These are phyloP conservation scores for Propithecus deckenii DNA, from an alignment of 2,797 vertebrate genomes.

Conservation along the genomic window DNA sequence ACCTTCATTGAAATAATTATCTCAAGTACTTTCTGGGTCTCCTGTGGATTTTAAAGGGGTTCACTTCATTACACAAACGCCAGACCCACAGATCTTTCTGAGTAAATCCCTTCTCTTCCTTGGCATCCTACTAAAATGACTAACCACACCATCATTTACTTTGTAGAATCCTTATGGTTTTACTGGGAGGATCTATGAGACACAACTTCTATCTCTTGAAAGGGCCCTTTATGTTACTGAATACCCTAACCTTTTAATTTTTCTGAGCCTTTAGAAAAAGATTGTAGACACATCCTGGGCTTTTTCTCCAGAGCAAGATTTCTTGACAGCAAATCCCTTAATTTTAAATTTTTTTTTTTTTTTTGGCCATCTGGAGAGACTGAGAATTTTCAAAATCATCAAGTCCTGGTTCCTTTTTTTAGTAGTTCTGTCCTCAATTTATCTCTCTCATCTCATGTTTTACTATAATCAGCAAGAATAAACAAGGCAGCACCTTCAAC, in stretches of 20 bases:
- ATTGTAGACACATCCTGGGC: neutral
- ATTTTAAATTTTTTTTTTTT: neutral
- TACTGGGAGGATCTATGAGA: neutral
- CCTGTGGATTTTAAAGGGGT: neutral
- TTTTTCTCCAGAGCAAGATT: neutral
- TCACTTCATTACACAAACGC: neutral
- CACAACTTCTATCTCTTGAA: neutral
- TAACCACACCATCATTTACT: neutral
- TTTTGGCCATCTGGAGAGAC: neutral
- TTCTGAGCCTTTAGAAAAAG: neutral
- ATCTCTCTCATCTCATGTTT: neutral
- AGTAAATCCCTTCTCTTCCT: neutral
- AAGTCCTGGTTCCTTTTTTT: neutral
- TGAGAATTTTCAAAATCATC: neutral
- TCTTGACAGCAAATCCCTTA: neutral
- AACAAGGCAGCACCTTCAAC: neutral
- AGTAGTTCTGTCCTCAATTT: neutral
- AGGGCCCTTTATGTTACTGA: neutral
- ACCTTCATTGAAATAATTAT: constrained; percentile 3
- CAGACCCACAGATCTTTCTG: neutral
- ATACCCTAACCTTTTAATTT: neutral
- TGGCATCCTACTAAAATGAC: neutral
- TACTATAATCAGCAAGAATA: neutral
- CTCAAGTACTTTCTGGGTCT: neutral
- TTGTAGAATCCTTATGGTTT: neutral